Base-by-base conservation (phyloP, 2,113 vertebrate genomes). In the Nannospalax galili region DNA sequence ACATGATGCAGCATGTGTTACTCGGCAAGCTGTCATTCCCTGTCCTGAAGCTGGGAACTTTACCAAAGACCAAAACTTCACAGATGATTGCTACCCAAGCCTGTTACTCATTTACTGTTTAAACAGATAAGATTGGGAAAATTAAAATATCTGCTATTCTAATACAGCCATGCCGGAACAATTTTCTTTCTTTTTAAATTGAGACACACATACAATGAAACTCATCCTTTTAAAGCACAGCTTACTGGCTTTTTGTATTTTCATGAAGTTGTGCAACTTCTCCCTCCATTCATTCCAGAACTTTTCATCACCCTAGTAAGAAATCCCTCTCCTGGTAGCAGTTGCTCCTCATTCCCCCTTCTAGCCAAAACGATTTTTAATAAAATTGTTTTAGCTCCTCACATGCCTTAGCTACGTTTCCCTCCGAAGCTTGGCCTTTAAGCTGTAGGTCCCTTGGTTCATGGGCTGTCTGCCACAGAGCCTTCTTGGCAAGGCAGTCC, bases 381-480 rank as follows among this genome's bases (percentile, higher is more conserved):
- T 88, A 88, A 79, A 93, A 80, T 70, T 64, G 67, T 79, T 90
- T 95, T 95, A 84, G 84, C 42, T 92, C 64, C 70, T 80, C 56
- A 62, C 24, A 88, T 84, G 65, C 7, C 62, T 91, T 52, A 90
- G 73, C 45, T 45, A 56, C 14, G 75, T 84, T 80, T 84, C 74
- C 91, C 84, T 65, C 88, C 74, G 84, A 96, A 94, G 69, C 35
- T 60, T 89, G 45, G 20, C 48, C 69, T 94, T 92, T 84, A 17
- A 48, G 9, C 64, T 72, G n/a, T 26, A 72, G 77, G 16, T 92
- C 37, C 62, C 52, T 84, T 12, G 9, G 26, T 56, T 92, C 60
- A 4, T 60, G 40, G 80, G 80, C 88, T 40, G 7, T 67, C 86
- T 88, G 69, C 92, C 73, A 9, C 45, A 4, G 40, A 58, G 93